These are phyloP conservation scores for Sebastes trivittatus DNA, from an alignment of 2,797 vertebrate species.

Conservation along the genomic window DNA sequence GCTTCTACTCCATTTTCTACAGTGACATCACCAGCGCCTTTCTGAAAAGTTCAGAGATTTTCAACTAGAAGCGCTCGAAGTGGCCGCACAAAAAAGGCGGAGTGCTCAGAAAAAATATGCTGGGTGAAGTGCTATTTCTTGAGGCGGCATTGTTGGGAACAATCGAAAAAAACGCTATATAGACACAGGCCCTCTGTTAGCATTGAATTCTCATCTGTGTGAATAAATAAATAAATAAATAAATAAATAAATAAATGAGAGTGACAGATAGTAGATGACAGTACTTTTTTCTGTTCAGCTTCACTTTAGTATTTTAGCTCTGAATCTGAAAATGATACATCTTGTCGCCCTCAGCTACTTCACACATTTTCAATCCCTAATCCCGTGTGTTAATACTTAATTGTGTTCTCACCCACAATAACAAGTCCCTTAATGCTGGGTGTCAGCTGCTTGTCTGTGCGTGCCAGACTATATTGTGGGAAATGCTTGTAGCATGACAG, in stretches of 20 bases:
- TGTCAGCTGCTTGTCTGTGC: slow-evolving; percentile 58
- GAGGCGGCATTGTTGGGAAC: no score
- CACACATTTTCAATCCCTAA: slow-evolving; percentile 12
- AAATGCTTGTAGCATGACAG: slow-evolving; percentile 64
- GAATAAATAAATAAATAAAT: neutral
- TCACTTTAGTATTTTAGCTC: neutral
- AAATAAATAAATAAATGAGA: neutral
- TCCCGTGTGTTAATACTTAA: slow-evolving; percentile 27
- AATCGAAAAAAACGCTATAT: no score
- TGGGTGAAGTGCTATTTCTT: no score
- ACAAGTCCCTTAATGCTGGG: slow-evolving; percentile 34
- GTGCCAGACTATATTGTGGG: slow-evolving; percentile 49
- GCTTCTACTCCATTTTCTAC: no score
- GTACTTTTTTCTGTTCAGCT: neutral
- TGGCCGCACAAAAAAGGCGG: no score
- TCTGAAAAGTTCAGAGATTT: no score
- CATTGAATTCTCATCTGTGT: neutral
- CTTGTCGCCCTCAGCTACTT: neutral
- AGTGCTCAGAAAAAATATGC: no score
- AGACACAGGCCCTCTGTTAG: neutral
- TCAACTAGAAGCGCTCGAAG: no score
- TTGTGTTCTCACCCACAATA: slow-evolving; percentile 44
- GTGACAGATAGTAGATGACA: neutral
- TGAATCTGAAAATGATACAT: neutral
- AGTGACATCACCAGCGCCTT: no score